Evolutionary conservation across 2,113 vertebrate genomes (phyloP).

Genomic region (Gambusia affinis): DNA sequence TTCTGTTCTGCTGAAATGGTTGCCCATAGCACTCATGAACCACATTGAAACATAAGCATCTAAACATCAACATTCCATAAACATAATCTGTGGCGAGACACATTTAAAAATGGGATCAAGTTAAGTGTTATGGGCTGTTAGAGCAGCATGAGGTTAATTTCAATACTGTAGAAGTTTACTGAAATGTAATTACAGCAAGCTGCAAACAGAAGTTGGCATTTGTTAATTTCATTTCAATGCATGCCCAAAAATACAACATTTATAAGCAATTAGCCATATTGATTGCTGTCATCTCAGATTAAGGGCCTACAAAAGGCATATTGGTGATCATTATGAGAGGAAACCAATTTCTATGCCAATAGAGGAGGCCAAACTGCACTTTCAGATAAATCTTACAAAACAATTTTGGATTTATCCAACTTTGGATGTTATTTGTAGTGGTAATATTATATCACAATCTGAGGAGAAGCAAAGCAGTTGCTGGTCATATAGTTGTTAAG

Average conservation of each 20-base stretch:
- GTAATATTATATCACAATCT: background rate
- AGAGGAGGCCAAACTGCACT: background rate
- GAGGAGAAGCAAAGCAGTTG: too few relatives aligned
- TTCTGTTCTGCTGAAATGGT: conserved; percentile 37
- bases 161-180: background rate
- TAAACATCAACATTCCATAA: conserved; percentile 9
- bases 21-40: conserved; percentile 44
- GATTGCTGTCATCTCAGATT: background rate
- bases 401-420: background rate
- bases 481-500: too few relatives aligned
- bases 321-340: background rate
- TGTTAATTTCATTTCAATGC: background rate
- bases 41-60: conserved; percentile 43
- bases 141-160: background rate
- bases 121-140: background rate
- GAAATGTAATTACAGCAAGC: background rate
- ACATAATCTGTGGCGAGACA: conserved; percentile 4
- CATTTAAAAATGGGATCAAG: background rate
- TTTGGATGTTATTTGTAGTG: background rate
- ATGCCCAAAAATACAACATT: background rate
- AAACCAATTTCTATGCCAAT: background rate
- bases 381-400: background rate
- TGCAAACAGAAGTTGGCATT: background rate
- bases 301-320: background rate
- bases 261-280: background rate